A percentile compares a stretch with the other conserved stretches of the same genome.
These are phyloP conservation scores for Umimayanthus chanpuru DNA, from an alignment of 92 coral and sea anemone genomes.

Conservation along the genomic window DNA sequence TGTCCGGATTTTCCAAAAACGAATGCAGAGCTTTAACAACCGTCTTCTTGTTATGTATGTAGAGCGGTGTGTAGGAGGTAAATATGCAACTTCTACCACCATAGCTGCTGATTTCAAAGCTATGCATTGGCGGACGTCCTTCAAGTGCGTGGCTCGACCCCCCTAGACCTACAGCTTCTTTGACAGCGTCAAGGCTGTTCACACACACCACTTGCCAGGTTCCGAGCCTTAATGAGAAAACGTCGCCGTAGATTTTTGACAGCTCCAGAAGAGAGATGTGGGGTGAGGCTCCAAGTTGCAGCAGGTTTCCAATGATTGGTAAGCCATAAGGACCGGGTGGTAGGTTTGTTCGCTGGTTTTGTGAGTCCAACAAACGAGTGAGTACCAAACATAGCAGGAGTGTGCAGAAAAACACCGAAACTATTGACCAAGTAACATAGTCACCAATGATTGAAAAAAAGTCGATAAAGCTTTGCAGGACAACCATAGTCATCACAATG, in stretches of 20 bases:
- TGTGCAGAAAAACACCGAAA: constrained; percentile 19
- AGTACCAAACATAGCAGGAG: neutral
- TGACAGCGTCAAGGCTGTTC: constrained; percentile 64
- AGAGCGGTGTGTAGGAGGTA: constrained; percentile 71
- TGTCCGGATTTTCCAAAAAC: constrained; percentile 61
- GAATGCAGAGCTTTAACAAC: constrained; percentile 76
- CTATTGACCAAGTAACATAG: constrained; percentile 2
- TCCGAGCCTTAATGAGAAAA: constrained; percentile 76
- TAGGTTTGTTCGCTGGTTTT: constrained; percentile 8
- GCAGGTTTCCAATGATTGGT: constrained; percentile 89
- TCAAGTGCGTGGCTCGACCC: constrained; percentile 68
- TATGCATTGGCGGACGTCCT: constrained; percentile 74
- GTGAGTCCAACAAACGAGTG: neutral
- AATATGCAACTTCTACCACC: constrained; percentile 81
- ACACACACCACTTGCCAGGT: constrained; percentile 73
- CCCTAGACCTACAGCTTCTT: constrained; percentile 60
- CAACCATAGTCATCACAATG: neutral
- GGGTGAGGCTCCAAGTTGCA: constrained; percentile 76
- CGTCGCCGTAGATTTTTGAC: constrained; percentile 78
- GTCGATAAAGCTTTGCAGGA: constrained; percentile 4
- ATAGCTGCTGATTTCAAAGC: constrained; percentile 62
- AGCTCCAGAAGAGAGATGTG: constrained; percentile 71
- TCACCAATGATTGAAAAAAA: neutral
- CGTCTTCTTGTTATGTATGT: constrained; percentile 71
- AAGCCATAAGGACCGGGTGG: constrained; percentile 87